Conservation (phyloP, 2,888 invertebrate genomes). For the Cordilura impudica region DNA sequence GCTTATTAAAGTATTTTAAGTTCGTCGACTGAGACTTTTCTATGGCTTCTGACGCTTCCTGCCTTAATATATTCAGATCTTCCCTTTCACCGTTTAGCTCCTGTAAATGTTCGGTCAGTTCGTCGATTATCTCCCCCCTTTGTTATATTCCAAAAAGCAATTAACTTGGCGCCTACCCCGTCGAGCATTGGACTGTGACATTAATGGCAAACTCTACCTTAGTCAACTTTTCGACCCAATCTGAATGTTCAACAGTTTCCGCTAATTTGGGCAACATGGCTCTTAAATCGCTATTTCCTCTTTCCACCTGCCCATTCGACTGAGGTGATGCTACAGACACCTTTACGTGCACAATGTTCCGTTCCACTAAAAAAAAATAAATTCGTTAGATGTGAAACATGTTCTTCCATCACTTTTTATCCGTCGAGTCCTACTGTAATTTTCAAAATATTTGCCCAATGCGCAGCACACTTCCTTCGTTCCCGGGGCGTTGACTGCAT, state of each 20-base stretch:
- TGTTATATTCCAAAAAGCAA: conserved; percentile 46
- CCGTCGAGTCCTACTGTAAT: conserved; percentile 40
- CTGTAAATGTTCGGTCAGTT: conserved; percentile 22
- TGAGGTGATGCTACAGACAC: no score
- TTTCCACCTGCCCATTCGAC: conserved; percentile 48
- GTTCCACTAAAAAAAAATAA: conserved; percentile 13
- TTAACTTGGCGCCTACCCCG: conserved; percentile 23
- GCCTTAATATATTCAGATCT: conserved; percentile 15
- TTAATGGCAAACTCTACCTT: no score
- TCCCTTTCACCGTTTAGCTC: background rate
- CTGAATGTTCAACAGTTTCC: conserved; percentile 31
- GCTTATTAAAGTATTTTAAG: background rate
- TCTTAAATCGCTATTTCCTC: conserved; percentile 41
- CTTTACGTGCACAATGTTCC: conserved; percentile 47
- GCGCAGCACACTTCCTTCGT: no score
- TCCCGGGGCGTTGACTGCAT: conserved; percentile 35
- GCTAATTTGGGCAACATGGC: conserved; percentile 36
- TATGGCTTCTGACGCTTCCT: conserved; percentile 28
- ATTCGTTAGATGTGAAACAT: conserved; percentile 48
- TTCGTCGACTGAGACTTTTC: conserved; percentile 17
- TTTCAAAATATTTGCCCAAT: conserved; percentile 18
- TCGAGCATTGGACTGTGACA: conserved; percentile 19
- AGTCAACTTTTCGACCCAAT: conserved; percentile 33
- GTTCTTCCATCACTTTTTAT: conserved; percentile 44
- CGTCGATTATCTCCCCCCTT: conserved; percentile 24